A percentile compares a stretch with the other conserved stretches of the same genome.
Conservation (phyloP, 2,113 vertebrate genomes). For the Dasyornis broadbenti region DNA sequence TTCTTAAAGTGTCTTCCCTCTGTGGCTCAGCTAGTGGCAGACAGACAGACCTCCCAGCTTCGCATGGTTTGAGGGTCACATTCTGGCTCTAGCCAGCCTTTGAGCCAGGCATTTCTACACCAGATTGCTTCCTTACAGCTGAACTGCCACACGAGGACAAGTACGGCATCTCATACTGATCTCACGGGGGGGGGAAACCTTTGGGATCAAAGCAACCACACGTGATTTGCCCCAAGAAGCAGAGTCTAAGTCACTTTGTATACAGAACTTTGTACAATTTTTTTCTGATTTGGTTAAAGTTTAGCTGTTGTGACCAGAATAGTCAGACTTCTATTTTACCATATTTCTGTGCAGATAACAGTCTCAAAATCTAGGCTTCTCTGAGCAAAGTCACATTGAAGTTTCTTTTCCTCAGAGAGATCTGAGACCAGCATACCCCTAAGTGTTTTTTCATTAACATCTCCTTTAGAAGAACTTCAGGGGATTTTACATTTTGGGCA, state of each 20-base stretch:
- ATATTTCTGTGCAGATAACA: not conserved
- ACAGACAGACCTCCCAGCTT: not conserved
- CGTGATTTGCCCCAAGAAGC: not conserved
- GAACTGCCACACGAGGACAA: not conserved
- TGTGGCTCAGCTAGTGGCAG: not conserved
- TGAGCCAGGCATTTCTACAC: not conserved
- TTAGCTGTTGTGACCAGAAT: not conserved
- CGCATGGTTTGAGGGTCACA: not conserved
- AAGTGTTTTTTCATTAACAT: constrained; percentile 42
- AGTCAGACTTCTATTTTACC: not conserved
- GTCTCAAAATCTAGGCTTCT: not conserved
- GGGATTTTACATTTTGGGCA: constrained; percentile 39
- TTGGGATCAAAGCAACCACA: not conserved
- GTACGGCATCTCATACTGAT: accelerated
- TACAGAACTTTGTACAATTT: not conserved
- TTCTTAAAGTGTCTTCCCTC: not conserved
- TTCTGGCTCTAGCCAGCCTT: not conserved
- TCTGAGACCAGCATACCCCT: not conserved
- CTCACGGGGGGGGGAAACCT: not conserved
- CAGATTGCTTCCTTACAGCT: not conserved
- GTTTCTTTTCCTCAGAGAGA: constrained; percentile 5
- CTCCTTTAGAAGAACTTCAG: constrained; percentile 39
- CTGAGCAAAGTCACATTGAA: not conserved
- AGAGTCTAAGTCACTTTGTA: not conserved
- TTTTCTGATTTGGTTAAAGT: not conserved